phyloP scores from a whole-genome alignment of 2,113 vertebrate species.

The Hystrix brachyura region DNA sequence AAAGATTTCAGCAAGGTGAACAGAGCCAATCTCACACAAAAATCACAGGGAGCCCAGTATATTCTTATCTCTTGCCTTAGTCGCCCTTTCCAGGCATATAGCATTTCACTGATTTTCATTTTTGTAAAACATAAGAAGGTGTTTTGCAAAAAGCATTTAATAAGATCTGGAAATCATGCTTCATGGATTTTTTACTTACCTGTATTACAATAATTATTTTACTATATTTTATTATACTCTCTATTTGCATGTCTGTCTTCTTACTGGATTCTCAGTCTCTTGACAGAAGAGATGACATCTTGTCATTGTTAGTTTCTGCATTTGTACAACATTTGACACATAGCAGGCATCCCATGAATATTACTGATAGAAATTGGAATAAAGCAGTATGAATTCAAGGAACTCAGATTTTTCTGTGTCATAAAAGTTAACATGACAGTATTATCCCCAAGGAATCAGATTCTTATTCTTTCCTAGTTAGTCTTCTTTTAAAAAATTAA shows the following conservation, averaged over 20 bases:
- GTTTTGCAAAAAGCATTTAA: too few relatives aligned
- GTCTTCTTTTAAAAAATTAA: conserved; percentile 26
- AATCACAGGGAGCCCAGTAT: background rate
- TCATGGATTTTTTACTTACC: background rate
- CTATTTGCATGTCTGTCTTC: background rate
- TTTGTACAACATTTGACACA: background rate
- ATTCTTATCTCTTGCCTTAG: background rate
- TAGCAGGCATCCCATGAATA: background rate
- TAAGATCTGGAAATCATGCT: too few relatives aligned
- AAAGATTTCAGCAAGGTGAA: background rate
- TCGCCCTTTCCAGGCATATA: background rate
- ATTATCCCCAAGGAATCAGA: background rate
- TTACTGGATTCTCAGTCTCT: background rate
- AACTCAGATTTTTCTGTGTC: background rate
- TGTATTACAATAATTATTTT: conserved; percentile 22
- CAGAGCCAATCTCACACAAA: background rate
- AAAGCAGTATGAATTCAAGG: background rate
- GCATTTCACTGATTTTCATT: background rate
- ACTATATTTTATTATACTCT: background rate
- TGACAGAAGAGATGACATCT: background rate
- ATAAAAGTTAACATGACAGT: background rate
- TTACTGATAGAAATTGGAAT: background rate
- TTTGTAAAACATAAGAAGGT: too few relatives aligned
- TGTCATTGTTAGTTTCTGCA: background rate
- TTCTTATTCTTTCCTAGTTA: background rate